These are phyloP conservation scores for Hypanus sabinus DNA, from an alignment of 2,113 vertebrate genomes.

Conservation along the genomic window DNA sequence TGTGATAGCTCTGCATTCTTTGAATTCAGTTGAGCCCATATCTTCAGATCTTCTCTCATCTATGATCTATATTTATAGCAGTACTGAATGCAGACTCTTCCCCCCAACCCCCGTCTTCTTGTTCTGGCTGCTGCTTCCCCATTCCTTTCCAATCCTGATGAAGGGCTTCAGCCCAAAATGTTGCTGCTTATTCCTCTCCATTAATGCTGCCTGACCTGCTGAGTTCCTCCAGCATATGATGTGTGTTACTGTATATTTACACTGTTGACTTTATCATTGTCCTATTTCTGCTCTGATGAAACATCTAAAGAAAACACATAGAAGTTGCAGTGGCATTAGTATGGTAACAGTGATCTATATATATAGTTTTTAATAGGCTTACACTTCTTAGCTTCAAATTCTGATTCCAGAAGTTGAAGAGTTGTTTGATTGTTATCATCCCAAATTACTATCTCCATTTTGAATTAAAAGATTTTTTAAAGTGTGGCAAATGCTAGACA, in stretches of 20 bases:
- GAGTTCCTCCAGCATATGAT: too few relatives aligned
- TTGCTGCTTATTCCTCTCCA: too few relatives aligned
- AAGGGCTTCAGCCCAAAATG: too few relatives aligned
- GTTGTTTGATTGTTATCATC: neutral
- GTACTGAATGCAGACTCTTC: too few relatives aligned
- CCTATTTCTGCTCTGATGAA: neutral
- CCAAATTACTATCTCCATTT: neutral
- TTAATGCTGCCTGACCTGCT: too few relatives aligned
- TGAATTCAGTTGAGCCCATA: neutral
- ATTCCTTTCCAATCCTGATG: too few relatives aligned
- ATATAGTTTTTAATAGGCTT: neutral
- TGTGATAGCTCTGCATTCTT: neutral
- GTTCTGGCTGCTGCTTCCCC: too few relatives aligned
- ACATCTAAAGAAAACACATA: neutral
- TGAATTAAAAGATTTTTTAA: neutral
- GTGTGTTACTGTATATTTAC: too few relatives aligned
- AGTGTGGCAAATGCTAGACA: neutral
- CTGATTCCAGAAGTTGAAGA: neutral
- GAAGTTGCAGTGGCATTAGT: neutral
- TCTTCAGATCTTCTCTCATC: neutral
- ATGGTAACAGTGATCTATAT: neutral
- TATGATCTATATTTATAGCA: too few relatives aligned
- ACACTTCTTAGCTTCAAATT: neutral
- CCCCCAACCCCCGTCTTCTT: too few relatives aligned
- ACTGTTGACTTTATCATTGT: neutral